Base-by-base conservation (phyloP, 2,113 vertebrate species). In the Sakesphorus luctuosus region DNA sequence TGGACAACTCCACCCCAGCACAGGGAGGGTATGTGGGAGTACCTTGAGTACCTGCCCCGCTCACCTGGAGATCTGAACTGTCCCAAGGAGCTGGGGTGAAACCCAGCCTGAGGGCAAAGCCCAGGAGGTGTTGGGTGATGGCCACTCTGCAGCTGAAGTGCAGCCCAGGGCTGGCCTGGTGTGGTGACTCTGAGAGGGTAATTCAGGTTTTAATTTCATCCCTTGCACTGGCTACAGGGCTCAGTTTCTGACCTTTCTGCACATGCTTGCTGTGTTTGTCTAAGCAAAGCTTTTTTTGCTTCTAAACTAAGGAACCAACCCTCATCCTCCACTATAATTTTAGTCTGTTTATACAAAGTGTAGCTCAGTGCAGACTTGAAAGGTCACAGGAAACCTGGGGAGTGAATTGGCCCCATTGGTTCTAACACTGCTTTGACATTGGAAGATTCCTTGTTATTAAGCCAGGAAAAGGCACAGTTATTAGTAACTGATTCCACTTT, bases 301-400 rank as follows among this genome's bases (percentile, higher is more conserved):
- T 38, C 80, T 92, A 46, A 94, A 65, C 81, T 72, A 73, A 88
- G 94, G 90, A 63, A 81, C 36, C 76, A 78, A 24, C 65, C 44
- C 25, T 23, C 65, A 40, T 68, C 90, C 73, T 82, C 72, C 52
- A 7, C 49, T 89, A 47, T 86, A 90, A 85, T 61, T 95, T 74
- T 23, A 81, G 77, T 62, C 90, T 93, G 29, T 97, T 97, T 96
- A 95, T 94, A 96, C 93, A 79, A 78, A 87, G 44, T 35, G 40
- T 74, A 65, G 62, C 79, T 94, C 80, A 12, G 55, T 17, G 24
- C 36, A 87, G 89, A 44, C 83, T 95, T 35, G 83, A 96, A 96
- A 97, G 97, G 97, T 96, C 94, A 90, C 74, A 46, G 81, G 80
- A 83, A 96, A 93, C 69, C 85, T 72, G 38, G 65, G 58, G 86